Evolutionary conservation across 2,113 vertebrate genomes (phyloP).

Genomic region (Urocitellus parryii): DNA sequence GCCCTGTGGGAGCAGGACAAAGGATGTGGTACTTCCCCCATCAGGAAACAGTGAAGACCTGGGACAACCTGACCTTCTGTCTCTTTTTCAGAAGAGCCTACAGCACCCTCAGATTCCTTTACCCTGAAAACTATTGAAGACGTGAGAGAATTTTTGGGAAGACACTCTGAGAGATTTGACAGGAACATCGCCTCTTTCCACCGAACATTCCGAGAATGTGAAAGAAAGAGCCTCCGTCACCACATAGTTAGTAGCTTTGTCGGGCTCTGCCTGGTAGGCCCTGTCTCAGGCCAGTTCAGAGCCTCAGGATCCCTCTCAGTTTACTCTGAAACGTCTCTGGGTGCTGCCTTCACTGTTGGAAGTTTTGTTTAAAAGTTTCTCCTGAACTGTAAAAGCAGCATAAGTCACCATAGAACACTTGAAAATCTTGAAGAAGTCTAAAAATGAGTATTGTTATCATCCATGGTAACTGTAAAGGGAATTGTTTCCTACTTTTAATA

Average conservation of each 20-base stretch:
- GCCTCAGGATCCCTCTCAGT: rapidly evolving
- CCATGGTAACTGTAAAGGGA: background rate
- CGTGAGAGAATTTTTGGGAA: slow-evolving; percentile 94
- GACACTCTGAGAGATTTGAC: slow-evolving; percentile 93
- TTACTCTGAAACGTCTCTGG: background rate
- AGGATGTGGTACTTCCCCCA: background rate
- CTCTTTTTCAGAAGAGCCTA: slow-evolving; percentile 87
- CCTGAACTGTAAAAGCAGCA: background rate
- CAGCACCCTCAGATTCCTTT: slow-evolving; percentile 85
- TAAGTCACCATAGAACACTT: background rate
- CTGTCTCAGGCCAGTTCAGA: background rate
- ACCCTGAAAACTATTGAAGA: slow-evolving; percentile 94
- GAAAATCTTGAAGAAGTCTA: background rate
- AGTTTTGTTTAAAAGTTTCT: background rate
- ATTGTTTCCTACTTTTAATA: background rate
- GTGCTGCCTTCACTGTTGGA: background rate
- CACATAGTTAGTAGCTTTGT: slow-evolving; percentile 93
- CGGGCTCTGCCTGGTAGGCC: background rate
- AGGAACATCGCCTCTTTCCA: slow-evolving; percentile 91
- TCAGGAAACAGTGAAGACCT: background rate
- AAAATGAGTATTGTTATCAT: background rate
- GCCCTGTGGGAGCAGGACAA: background rate
- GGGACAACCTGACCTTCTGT: slow-evolving; percentile 56
- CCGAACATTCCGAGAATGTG: slow-evolving; percentile 92
- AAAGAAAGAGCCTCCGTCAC: slow-evolving; percentile 95